Conservation (phyloP, 2,888 invertebrate genomes). For the Tetragnatha montana region DNA sequence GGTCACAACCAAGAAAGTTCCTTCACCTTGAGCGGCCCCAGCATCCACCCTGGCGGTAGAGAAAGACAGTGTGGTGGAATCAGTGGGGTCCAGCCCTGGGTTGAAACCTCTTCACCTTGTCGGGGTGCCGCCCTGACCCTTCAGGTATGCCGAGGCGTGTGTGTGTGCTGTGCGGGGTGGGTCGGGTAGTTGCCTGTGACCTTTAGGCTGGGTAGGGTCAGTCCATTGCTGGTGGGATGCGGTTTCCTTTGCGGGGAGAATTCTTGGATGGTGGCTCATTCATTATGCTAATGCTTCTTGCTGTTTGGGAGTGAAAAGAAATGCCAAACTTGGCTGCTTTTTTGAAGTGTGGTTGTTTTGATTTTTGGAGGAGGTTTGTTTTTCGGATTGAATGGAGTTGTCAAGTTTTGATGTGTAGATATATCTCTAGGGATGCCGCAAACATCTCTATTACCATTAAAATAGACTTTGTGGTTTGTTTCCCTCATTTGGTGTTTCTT, state of each 20-base stretch:
- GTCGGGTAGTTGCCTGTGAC: slow-evolving; percentile 51
- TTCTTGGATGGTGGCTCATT: not conserved
- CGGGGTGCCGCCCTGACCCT: slow-evolving; percentile 65
- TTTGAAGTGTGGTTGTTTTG: not conserved
- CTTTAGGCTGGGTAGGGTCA: slow-evolving; percentile 57
- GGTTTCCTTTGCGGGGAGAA: not conserved
- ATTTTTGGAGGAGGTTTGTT: too few species aligned
- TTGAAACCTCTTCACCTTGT: slow-evolving; percentile 70
- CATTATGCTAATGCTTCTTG: not conserved
- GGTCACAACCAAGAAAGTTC: slow-evolving; percentile 61
- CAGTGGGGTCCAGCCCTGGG: slow-evolving; percentile 63
- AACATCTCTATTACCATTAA: too few species aligned
- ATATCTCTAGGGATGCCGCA: too few species aligned
- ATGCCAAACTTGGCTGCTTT: too few species aligned
- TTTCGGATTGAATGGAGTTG: too few species aligned
- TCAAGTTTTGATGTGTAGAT: too few species aligned
- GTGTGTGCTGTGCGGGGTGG: slow-evolving; percentile 42
- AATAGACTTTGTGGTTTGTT: too few species aligned
- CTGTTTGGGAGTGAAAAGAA: too few species aligned
- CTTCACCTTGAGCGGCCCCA: slow-evolving; percentile 47
- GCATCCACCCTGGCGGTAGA: slow-evolving; percentile 16
- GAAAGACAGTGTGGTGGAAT: slow-evolving; percentile 49
- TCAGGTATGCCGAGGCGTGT: slow-evolving; percentile 64
- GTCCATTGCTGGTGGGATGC: slow-evolving; percentile 54
- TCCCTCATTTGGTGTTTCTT: too few species aligned